These are phyloP conservation scores for Chrysocyon brachyurus DNA, from an alignment of 2,797 vertebrate species.

Conservation along the genomic window DNA sequence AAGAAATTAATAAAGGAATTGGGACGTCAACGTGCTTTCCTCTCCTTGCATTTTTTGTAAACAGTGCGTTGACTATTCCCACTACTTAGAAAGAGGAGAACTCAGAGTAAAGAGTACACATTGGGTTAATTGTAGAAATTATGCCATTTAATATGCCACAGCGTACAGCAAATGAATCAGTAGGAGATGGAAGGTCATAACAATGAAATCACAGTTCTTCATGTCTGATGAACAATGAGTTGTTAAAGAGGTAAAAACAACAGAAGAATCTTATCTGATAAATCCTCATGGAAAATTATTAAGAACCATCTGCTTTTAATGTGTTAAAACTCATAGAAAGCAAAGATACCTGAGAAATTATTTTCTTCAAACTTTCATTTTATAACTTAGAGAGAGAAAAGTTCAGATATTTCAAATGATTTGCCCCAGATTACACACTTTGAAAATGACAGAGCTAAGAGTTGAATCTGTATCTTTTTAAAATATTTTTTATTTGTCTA, in stretches of 20 bases:
- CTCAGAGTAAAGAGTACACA: not conserved
- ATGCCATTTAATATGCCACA: not conserved
- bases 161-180: not conserved
- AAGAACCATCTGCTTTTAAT: slow-evolving; percentile 19
- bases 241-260: not conserved
- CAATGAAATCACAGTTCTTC: not conserved
- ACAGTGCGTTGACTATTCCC: not conserved
- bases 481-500: no score
- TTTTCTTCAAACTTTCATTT: slow-evolving; percentile 52
- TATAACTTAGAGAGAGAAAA: not conserved
- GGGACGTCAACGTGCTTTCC: slow-evolving; percentile 28
- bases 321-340: slow-evolving; percentile 28
- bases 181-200: not conserved
- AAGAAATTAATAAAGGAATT: not conserved
- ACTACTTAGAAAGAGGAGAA: not conserved
- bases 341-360: not conserved
- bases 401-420: not conserved
- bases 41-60: slow-evolving; percentile 26
- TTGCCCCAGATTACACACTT: not conserved
- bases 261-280: not conserved
- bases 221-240: not conserved
- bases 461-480: not conserved
- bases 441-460: slow-evolving; percentile 10
- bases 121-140: not conserved
- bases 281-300: not conserved